Percentiles rank a stretch among this genome's conserved stretches.
Conservation (phyloP, 1,140 invertebrate species). For the Ctenoplectra terminalis region DNA sequence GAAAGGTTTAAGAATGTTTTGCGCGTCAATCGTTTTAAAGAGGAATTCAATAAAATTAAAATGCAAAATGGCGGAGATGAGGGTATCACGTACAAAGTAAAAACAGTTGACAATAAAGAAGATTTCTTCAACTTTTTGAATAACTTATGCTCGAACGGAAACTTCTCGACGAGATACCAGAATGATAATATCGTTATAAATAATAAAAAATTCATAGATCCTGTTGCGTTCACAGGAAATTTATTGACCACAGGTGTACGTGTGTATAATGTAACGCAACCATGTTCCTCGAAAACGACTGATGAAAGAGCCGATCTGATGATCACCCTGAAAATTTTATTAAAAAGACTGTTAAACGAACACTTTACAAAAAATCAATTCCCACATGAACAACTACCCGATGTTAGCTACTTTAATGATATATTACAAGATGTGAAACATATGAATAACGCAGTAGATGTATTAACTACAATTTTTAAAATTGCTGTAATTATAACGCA, state of each 20-base stretch:
- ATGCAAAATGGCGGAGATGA: neutral
- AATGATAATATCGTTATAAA: neutral
- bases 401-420: neutral
- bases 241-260: neutral
- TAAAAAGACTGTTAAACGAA: neutral
- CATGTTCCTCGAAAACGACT: too few relatives aligned
- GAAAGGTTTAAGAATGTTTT: neutral
- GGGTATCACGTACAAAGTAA: neutral
- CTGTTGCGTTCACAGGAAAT: neutral
- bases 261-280: neutral
- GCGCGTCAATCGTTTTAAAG: neutral
- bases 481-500: neutral
- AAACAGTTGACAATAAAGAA: neutral
- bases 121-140: neutral
- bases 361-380: neutral
- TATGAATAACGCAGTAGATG: neutral
- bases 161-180: neutral
- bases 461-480: slow-evolving; percentile 8
- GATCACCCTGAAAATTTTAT: neutral
- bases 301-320: neutral
- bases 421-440: slow-evolving; percentile 4
- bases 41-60: neutral
- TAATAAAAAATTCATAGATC: slow-evolving; percentile 9
- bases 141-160: rapidly evolving
- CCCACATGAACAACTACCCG: neutral